These are phyloP conservation scores for Tetrao urogallus DNA, from an alignment of 2,113 vertebrate species.

Conservation along the genomic window DNA sequence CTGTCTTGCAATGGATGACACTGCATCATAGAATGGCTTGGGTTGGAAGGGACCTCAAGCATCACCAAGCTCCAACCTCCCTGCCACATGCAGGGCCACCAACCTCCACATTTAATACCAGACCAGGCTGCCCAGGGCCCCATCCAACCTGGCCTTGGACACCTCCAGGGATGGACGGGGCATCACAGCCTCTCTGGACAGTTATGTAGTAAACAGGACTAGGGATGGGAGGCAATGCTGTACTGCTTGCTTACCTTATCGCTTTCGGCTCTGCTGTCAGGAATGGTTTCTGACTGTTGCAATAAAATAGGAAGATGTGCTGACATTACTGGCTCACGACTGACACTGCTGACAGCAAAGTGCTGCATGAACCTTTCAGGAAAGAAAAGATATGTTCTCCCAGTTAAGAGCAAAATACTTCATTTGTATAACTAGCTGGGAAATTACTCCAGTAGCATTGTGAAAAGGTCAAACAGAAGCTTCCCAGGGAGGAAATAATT, in stretches of 20 bases:
- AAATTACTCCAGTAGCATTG: neutral
- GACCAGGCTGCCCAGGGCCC: too few species aligned
- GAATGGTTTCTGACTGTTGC: constrained; percentile 74
- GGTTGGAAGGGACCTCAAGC: too few species aligned
- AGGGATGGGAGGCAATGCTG: neutral
- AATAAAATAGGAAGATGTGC: constrained; percentile 87
- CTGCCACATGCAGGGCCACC: too few species aligned
- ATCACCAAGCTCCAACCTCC: too few species aligned
- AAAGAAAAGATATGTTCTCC: neutral
- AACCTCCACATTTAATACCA: too few species aligned
- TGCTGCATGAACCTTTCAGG: constrained; percentile 88
- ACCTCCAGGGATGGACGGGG: too few species aligned
- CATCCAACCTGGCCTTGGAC: too few species aligned
- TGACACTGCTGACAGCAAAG: constrained; percentile 87
- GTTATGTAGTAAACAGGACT: neutral
- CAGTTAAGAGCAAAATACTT: neutral
- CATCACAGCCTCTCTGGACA: too few species aligned
- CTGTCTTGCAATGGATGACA: neutral
- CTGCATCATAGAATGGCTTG: too few species aligned
- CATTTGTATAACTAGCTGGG: neutral
- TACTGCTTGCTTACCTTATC: constrained; percentile 82
- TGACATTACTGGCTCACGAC: constrained; percentile 84
- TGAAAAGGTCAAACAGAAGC: neutral
- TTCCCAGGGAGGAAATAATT: neutral
- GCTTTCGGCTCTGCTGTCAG: constrained; percentile 56